Evolutionary conservation across 2,888 invertebrate genomes (phyloP), one percentile per base, ranked within the genome.

Genomic region (Drosophila mayaguana): DNA sequence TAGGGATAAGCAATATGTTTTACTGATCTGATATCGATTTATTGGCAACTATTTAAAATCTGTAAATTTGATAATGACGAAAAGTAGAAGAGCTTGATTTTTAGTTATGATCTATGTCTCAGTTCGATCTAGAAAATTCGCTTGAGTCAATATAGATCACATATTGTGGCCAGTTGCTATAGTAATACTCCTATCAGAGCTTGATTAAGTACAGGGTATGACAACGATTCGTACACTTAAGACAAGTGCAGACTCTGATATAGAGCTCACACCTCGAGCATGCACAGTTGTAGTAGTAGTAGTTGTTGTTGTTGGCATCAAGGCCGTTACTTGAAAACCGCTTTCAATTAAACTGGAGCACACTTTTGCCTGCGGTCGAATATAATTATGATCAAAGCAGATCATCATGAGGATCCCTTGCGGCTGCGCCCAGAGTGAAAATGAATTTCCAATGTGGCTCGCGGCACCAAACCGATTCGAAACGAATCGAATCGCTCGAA

Each of bases 301-400:
- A 56, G 62, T 40, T 48, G 51, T 43, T 78, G 79, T 64, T 75
- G 61, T 51, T 66, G 75, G 46, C 63, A 63, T 69, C 83, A 83
- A 83, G 83, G 83, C 78, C 88, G 78, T 80, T 72, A 65, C 80
- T 77, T 80, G 75, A 81, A 89, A 90, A 87, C 88, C 88, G 86
- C 91, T 91, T 91, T 91, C 90, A 84, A 85, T 89, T 90, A 91
- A 91, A 91, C 83, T 91, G 90, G 91, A 86, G 91, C 91, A 91
- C 91, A 88, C 91, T 91, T 91, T 87, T 91, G 91, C 85, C 80
- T 85, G 90, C 87, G 89, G 83, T 89, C 75, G 68, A 54, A 63
- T 50, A 56, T 63, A 82, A 72, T 68, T 69, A 75, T 57, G 67
- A 72, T 68, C 59, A 51, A 25, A 68, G 64, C 62, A 62, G 40